Evolutionary conservation across 2,113 vertebrate species (phyloP).

Genomic region (Promerops cafer): DNA sequence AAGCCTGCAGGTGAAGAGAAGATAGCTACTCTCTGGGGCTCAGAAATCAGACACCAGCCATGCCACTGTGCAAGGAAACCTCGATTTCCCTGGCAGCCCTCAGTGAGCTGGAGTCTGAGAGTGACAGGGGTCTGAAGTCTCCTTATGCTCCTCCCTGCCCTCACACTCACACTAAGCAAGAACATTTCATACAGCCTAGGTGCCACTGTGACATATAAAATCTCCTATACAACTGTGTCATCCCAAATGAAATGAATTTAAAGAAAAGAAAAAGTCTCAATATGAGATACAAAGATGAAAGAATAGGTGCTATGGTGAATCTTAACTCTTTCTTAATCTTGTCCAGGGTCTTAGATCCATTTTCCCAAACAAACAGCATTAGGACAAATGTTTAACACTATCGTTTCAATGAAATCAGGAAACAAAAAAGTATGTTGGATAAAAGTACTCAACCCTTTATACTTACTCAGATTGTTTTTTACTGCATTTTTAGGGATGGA

Average conservation of each 20-base stretch:
- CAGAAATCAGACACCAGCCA: not conserved
- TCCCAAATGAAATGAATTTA: not conserved
- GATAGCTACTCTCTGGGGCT: not conserved
- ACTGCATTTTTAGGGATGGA: constrained; percentile 55
- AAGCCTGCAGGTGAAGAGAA: not conserved
- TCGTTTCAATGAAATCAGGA: not conserved
- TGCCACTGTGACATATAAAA: not conserved
- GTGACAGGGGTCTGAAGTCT: not conserved
- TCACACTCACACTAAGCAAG: not conserved
- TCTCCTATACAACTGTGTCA: not conserved
- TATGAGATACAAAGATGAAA: not conserved
- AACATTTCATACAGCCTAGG: not conserved
- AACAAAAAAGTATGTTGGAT: not conserved
- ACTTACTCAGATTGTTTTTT: not conserved
- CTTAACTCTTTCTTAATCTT: not conserved
- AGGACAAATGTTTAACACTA: not conserved
- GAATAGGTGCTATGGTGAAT: not conserved
- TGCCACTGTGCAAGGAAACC: not conserved
- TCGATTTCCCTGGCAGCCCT: not conserved
- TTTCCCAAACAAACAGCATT: not conserved
- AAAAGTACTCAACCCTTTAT: not conserved
- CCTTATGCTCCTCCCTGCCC: not conserved
- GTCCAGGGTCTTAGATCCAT: not conserved
- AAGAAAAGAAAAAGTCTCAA: not conserved
- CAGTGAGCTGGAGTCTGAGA: not conserved